Conservation (phyloP, 37 sponge, comb jelly and placozoan species). For the Corticium candelabrum region DNA sequence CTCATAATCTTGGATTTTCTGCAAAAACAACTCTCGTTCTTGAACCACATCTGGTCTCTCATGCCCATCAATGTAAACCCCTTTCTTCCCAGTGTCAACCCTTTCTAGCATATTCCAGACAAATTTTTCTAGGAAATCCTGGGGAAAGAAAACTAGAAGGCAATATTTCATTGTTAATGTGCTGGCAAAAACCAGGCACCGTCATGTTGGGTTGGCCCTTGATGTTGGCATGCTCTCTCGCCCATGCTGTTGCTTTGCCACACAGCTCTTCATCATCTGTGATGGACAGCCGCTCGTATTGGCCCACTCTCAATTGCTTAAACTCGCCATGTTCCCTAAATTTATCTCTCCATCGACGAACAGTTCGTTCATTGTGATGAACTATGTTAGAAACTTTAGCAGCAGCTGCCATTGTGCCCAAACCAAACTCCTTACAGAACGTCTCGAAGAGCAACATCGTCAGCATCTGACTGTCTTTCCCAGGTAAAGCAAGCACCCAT, state of each 20-base stretch:
- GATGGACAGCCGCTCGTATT: background rate
- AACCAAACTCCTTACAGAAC: background rate
- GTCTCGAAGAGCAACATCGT: background rate
- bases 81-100: constrained; percentile 12
- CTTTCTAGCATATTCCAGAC: constrained; percentile 7
- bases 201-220: constrained; percentile 38
- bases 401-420: background rate
- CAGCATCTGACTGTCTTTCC: background rate
- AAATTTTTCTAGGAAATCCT: too few species aligned
- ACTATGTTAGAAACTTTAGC: background rate
- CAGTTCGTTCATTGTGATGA: background rate
- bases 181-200: too few species aligned
- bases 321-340: background rate
- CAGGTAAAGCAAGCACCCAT: background rate
- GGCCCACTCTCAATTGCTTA: background rate
- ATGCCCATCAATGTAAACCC: constrained; percentile 48
- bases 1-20: background rate
- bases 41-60: constrained; percentile 35
- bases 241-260: constrained; percentile 10
- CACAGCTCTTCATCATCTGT: constrained; percentile 24
- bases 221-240: constrained; percentile 8
- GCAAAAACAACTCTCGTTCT: constrained; percentile 7
- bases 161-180: too few species aligned
- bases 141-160: too few species aligned
- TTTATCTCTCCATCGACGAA: background rate